These are phyloP conservation scores for Scaptomyza tumidula DNA, from an alignment of 2,888 invertebrate species.

Conservation along the genomic window DNA sequence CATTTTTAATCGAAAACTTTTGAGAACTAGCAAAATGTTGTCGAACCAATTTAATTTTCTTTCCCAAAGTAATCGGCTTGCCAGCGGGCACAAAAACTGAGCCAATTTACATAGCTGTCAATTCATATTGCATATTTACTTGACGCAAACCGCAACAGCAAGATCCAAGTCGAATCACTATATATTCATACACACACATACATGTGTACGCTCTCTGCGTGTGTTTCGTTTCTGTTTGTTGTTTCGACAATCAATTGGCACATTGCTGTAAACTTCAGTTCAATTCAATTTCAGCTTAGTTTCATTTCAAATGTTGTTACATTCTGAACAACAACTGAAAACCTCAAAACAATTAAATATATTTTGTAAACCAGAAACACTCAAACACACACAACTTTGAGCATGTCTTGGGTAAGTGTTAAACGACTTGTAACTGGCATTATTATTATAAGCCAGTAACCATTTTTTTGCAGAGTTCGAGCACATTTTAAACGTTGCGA, in stretches of 20 bases:
- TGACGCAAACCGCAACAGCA: slow-evolving; percentile 6
- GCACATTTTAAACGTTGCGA: background rate
- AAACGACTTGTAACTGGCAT: background rate
- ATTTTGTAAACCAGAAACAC: background rate
- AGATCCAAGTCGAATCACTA: slow-evolving; percentile 49
- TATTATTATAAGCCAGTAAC: no score
- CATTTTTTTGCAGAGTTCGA: background rate
- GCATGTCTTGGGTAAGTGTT: slow-evolving; percentile 14
- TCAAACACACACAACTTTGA: background rate
- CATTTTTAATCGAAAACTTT: background rate
- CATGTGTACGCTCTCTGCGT: background rate
- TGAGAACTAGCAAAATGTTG: background rate
- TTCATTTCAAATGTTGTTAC: background rate
- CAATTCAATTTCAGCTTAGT: background rate
- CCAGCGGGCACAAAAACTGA: background rate
- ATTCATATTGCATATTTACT: slow-evolving; percentile 31
- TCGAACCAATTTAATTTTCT: background rate
- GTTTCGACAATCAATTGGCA: background rate
- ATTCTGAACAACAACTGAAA: background rate
- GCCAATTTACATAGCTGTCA: slow-evolving; percentile 38
- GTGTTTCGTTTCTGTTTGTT: background rate
- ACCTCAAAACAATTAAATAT: background rate
- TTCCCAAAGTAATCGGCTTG: no score
- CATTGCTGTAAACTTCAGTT: slow-evolving; percentile 1
- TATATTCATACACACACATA: background rate